A percentile compares a stretch with the other conserved stretches of the same genome.
These are phyloP conservation scores for Bombyx mandarina DNA, from an alignment of 1,140 invertebrate genomes.

Conservation along the genomic window DNA sequence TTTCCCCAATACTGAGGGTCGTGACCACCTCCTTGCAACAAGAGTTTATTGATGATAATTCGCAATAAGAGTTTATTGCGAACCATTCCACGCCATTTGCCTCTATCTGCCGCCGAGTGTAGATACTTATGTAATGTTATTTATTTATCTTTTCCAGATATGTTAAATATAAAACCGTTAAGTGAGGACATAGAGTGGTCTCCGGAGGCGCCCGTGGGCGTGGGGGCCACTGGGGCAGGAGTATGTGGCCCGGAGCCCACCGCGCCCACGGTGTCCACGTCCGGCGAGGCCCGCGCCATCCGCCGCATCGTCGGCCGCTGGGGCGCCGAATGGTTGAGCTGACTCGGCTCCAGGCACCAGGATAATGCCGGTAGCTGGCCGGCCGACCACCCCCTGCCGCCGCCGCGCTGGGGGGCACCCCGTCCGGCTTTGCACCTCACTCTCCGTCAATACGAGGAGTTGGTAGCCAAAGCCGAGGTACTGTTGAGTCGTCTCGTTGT, in stretches of 20 bases:
- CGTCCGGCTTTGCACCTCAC: constrained; percentile 72
- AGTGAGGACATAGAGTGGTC: constrained; percentile 63
- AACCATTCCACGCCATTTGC: no score
- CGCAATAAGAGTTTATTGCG: no score
- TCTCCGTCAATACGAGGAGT: constrained; percentile 80
- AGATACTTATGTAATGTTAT: neutral
- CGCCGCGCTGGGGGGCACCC: constrained; percentile 76
- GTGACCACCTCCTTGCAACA: no score
- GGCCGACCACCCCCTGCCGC: constrained; percentile 74
- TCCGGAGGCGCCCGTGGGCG: constrained; percentile 59
- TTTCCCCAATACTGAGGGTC: no score
- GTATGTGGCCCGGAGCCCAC: constrained; percentile 42
- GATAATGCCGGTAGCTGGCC: constrained; percentile 51
- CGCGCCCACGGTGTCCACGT: constrained; percentile 42
- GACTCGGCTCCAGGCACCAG: constrained; percentile 81
- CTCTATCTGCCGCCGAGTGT: no score
- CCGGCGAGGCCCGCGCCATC: constrained; percentile 63
- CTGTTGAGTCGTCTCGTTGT: constrained; percentile 85
- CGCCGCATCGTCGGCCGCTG: constrained; percentile 86
- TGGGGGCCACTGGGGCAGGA: constrained; percentile 66
- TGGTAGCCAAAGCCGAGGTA: constrained; percentile 84
- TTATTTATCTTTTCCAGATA: constrained; percentile 38
- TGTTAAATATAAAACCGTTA: constrained; percentile 70
- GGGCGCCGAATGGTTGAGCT: constrained; percentile 94
- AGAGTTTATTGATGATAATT: no score